Conservation (phyloP, 1,140 invertebrate species). For the Ptiloglossa arizonensis region DNA sequence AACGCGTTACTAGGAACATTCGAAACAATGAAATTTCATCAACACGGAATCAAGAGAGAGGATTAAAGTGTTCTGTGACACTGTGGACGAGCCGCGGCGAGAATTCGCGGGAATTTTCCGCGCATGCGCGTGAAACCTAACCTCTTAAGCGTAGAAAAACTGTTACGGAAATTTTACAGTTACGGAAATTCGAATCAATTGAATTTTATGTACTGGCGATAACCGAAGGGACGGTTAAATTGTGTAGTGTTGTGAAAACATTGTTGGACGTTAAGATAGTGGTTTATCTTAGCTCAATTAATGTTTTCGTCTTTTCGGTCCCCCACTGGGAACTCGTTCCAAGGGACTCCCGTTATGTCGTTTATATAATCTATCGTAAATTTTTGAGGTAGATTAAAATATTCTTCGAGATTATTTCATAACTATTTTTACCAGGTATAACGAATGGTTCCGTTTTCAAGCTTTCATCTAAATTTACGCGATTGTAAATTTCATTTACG, state of each 20-base stretch:
- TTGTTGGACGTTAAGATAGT: slow-evolving; percentile 9
- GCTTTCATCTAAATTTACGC: neutral
- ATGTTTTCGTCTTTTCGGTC: neutral
- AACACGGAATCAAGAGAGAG: no score
- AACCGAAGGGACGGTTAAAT: slow-evolving; percentile 11
- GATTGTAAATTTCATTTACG: slow-evolving; percentile 2
- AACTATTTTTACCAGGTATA: neutral
- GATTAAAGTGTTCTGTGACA: no score
- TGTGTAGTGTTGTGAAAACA: slow-evolving; percentile 11
- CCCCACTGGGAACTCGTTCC: neutral
- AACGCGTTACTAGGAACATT: no score
- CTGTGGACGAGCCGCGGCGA: no score
- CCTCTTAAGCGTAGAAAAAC: neutral
- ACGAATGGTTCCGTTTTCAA: neutral
- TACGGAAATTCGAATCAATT: neutral
- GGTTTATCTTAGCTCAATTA: slow-evolving; percentile 14
- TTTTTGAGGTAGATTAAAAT: neutral
- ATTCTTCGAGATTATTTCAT: neutral
- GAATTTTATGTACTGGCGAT: neutral
- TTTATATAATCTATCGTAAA: neutral
- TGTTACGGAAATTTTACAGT: neutral
- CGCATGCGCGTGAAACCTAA: neutral
- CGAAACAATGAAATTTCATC: no score
- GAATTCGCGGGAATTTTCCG: neutral
- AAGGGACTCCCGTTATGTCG: neutral